Base-by-base conservation (phyloP, 2,113 vertebrate genomes). In the Seriola rivoliana region DNA sequence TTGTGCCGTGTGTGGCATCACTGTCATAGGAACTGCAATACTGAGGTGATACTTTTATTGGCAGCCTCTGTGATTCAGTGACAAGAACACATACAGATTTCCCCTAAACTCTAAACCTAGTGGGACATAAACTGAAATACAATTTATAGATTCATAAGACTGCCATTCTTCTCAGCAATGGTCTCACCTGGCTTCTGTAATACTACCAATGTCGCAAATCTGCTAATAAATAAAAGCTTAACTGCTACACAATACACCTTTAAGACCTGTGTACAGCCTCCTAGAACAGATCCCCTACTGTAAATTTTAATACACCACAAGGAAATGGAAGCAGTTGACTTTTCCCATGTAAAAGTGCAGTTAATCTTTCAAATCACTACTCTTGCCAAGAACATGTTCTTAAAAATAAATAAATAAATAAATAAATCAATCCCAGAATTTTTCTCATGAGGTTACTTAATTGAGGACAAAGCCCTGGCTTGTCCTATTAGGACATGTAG, bases 241-340 rank as follows among this genome's bases (percentile, higher is more conserved):
- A 58, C 34, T 16, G 60, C 79, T 23, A 21, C 60, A 75, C 66
- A 75, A 84, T 58, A 36, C n/a, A 54, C 71, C 65, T 80, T 66
- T 79, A 66, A 80, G 64, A 71, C 75, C 59, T n/a, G 34, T n/a
- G 67, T 57, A 48, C 60, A 58, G 68, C 19, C 67, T 70, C 75
- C 34, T 14, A 16, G 60, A 87, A 74, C n/a, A 79, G 87, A 87
- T 73, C 58, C 67, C 84, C 75, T 14, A 73, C 78, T 80, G 80
- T 75, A 80, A 50, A 70, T 73, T 86, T 46, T 77, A 84, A 79
- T 81, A 87, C 70, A 44, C 29, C 8, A 70, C 57, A 36, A 62
- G 75, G 32, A 79, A 83, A 66, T 80, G 32, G 78, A 83, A 78
- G 70, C n/a, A 25, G 36, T 6, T 21, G 36, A 58, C 52, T 12